Base-by-base conservation (phyloP, 2,797 vertebrate species). In the Sylvilagus floridanus region DNA sequence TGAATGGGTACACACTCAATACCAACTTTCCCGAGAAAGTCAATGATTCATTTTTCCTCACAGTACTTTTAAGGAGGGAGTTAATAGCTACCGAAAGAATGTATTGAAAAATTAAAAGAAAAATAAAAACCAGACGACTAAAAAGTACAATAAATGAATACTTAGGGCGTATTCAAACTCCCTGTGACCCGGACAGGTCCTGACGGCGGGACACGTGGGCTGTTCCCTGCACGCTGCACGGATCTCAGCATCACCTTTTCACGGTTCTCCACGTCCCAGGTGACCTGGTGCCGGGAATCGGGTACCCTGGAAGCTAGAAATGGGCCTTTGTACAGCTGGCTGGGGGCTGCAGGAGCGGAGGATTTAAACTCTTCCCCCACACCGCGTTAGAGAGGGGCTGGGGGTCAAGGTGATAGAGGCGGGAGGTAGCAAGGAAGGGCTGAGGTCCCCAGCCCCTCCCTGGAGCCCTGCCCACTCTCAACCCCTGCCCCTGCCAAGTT, bases 1-100 rank as follows among this genome's bases (percentile, higher is more conserved):
- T 26, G 42, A 87, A n/a, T 60, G n/a, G 42, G 26, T 81, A 86
- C 24, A 84, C 4, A n/a, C n/a, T 90, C 21, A 71, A 1, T 24
- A 65, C 30, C 78, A 79, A 81, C 17, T 65, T 94, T 75, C 77
- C 79, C 68, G 21, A 83, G 26, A 84, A 90, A 90, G n/a, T 3
- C 7, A 11, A 8, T 84, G 32, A 84, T 79, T 57, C 14, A 79
- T 50, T 84, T 90, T 69, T 72, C 35, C 32, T 57, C 65, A 84
- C 60, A 92, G 22, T 11, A 83, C 7, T 76, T 77, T n/a, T 68
- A 7, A 63, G 11, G 16, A 35, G 12, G 22, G 4, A 35, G 50
- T 57, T 54, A 86, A 86, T 4, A 28, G 9, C 54, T 69, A 78
- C 30, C 7, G 42, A 89, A 88, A 78, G 62, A 2, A 1, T 50